Base-by-base conservation (phyloP, 2,797 vertebrate species). In the Percopsis omiscomaycus region DNA sequence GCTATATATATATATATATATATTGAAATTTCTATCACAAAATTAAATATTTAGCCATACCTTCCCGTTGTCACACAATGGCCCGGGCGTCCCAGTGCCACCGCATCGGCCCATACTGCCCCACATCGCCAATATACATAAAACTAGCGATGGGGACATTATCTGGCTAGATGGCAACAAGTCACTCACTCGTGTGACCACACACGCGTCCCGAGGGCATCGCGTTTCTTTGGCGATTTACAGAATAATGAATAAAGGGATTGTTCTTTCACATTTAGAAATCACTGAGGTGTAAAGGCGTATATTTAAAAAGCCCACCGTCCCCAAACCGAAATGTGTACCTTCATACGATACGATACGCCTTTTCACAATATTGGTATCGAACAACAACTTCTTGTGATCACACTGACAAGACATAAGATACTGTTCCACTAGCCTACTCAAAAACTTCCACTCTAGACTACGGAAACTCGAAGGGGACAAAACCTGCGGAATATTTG, bases 41-140 rank as follows among this genome's bases (percentile, higher is more conserved):
- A 32, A 13, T 13, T 5, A 3, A 37, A 14, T 37, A 2, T 37
- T 55, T 2, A 11, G 13, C 3, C 30, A 29, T 77, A 92, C 92
- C 89, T 91, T 92, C 32, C 89, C 91, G 15, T 70, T 85, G 73
- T 93, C 92, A 51, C 92, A 93, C 4, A 55, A 56, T 1, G 64
- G 30, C n/a, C 60, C 60, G 29, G 10, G 44, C 30, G 71, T 42
- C 30, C 45, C 64, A 15, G 78, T 55, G 1, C 12, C 59, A 0
- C 22, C 42, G 44, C 64, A 77, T 14, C 32, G 78, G 1, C 59
- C 67, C 79, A 77, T 1, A 37, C 15, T 56, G 55, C 90, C 51
- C 76, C 83, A 89, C 42, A 87, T 56, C 30, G 75, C 83, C 60
- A 92, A 49, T 47, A 84, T 5, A 0, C 72, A 37, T 61, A 69